Evolutionary conservation across 2,888 invertebrate genomes (phyloP).

Genomic region (Melanargia galathea): DNA sequence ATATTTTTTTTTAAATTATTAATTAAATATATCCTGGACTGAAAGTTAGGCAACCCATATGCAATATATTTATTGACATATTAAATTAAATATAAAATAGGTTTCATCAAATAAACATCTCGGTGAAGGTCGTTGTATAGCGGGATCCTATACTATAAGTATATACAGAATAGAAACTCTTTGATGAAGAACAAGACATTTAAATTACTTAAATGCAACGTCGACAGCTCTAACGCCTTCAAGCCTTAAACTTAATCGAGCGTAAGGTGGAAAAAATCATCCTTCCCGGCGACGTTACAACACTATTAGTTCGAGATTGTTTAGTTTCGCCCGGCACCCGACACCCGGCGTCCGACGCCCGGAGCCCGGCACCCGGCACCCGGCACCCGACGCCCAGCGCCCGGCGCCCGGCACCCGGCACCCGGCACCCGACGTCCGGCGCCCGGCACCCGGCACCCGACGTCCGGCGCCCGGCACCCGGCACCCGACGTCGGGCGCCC

Average conservation of each 20-base stretch:
- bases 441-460: not conserved
- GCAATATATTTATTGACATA: too few relatives aligned
- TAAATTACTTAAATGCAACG: too few relatives aligned
- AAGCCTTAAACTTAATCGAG: conserved; percentile 15
- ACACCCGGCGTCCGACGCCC: not conserved
- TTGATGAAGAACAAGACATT: too few relatives aligned
- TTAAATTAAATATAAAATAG: too few relatives aligned
- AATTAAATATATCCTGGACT: too few relatives aligned
- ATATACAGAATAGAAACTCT: too few relatives aligned
- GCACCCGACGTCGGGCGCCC: not conserved
- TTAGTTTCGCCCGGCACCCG: conserved; percentile 12
- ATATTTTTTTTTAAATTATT: too few relatives aligned
- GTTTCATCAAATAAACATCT: too few relatives aligned
- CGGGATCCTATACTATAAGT: too few relatives aligned
- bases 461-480: not conserved
- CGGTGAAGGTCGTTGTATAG: too few relatives aligned
- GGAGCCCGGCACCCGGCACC: too few relatives aligned
- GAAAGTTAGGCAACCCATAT: too few relatives aligned
- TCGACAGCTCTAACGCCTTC: conserved; percentile 1
- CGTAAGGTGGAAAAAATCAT: conserved; percentile 6
- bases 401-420: not conserved
- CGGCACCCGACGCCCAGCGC: not conserved
- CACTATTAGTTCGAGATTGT: conserved; percentile 21
- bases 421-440: not conserved
- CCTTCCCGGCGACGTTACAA: conserved; percentile 2